These are phyloP conservation scores for Acipenser oxyrinchus DNA, from an alignment of 2,797 vertebrate species.

Conservation along the genomic window DNA sequence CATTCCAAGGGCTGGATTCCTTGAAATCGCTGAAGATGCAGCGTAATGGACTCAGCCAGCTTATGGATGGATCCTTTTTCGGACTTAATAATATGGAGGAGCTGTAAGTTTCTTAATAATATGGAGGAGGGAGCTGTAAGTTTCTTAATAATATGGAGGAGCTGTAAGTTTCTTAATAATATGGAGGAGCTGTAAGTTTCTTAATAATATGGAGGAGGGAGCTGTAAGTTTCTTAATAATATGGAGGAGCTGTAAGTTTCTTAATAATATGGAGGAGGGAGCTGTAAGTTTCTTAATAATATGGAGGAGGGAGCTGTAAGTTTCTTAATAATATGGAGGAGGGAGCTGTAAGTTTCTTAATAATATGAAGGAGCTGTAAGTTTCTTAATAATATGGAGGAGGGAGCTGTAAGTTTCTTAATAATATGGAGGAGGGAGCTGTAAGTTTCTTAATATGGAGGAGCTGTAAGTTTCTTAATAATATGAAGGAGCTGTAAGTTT, in stretches of 20 bases:
- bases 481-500: not conserved
- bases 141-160: not conserved
- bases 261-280: not conserved
- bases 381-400: not conserved
- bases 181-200: conserved; percentile 91
- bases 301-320: not conserved
- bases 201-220: not conserved
- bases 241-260: conserved; percentile 91
- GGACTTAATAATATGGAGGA: conserved; percentile 92
- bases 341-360: conserved; percentile 73
- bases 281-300: not conserved
- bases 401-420: too few species aligned
- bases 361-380: not conserved
- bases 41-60: conserved; percentile 82
- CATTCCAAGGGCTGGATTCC: conserved; percentile 91
- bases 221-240: conserved; percentile 56
- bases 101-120: conserved; percentile 66
- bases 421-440: conserved; percentile 93
- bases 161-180: conserved; percentile 48
- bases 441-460: conserved; percentile 52
- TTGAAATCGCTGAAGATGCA: conserved; percentile 91
- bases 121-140: not conserved
- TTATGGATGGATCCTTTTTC: conserved; percentile 96
- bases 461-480: not conserved
- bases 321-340: conserved; percentile 92